Conservation (phyloP, 2,113 vertebrate species). For the Boleophthalmus pectinirostris region DNA sequence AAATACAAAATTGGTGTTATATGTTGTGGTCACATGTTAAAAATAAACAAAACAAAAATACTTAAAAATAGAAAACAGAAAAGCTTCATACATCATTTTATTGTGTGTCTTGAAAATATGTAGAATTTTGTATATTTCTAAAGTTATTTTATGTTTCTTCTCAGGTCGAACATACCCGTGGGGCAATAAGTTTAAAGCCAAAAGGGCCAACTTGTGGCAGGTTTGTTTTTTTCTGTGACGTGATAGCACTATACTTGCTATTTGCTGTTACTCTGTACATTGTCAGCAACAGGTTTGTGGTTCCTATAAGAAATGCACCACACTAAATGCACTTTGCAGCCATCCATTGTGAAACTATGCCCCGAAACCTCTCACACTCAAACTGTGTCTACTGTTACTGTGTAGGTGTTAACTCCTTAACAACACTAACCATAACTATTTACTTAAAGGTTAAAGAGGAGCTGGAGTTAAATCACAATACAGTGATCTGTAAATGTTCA, state of each 20-base stretch:
- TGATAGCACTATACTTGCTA: background rate
- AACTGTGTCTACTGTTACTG: background rate
- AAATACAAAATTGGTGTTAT: background rate
- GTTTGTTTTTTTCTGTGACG: constrained; percentile 59
- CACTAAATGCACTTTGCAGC: background rate
- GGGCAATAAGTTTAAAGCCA: constrained; percentile 91
- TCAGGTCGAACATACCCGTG: constrained; percentile 90
- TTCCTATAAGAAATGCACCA: background rate
- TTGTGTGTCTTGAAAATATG: background rate
- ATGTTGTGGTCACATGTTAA: background rate
- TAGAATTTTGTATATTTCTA: background rate
- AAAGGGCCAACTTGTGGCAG: constrained; percentile 95
- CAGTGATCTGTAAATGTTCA: background rate
- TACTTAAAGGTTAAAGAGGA: background rate
- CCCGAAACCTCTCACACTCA: background rate
- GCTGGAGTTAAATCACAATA: background rate
- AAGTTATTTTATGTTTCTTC: background rate
- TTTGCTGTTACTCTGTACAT: background rate
- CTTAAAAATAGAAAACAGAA: too few species aligned
- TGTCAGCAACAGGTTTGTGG: background rate
- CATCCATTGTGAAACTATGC: background rate
- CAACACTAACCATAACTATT: background rate
- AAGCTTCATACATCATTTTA: background rate
- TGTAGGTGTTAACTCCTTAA: background rate
- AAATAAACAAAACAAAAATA: too few species aligned